A percentile compares a stretch with the other conserved stretches of the same genome.
Conservation (phyloP, 2,113 vertebrate genomes). For the Otus sunia region DNA sequence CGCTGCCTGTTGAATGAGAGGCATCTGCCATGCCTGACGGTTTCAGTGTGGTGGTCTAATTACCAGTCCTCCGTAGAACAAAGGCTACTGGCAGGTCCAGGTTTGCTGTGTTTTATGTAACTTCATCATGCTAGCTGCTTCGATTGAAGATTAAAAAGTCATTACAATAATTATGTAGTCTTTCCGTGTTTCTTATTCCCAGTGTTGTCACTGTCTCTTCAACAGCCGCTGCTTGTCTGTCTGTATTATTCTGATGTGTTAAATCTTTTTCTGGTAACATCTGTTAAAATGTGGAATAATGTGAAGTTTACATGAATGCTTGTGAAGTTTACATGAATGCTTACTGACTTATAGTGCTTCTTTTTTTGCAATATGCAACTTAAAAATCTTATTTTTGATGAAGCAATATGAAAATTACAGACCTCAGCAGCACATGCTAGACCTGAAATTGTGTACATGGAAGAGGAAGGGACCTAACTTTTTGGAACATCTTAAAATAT, state of each 20-base stretch:
- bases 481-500: not conserved
- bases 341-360: not conserved
- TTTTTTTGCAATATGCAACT: not conserved
- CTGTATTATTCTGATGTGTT: not conserved
- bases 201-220: not conserved
- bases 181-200: not conserved
- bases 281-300: not conserved
- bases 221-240: not conserved
- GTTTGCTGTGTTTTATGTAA: not conserved
- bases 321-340: not conserved
- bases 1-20: not conserved
- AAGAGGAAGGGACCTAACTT: not conserved
- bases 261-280: not conserved
- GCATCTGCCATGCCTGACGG: not conserved
- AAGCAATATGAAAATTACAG: not conserved
- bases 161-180: not conserved
- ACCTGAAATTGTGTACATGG: fast-evolving
- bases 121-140: not conserved
- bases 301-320: not conserved
- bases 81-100: not conserved
- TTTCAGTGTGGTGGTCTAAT: not conserved
- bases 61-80: not conserved
- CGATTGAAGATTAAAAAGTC: not conserved
- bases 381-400: not conserved
- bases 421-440: not conserved